These are phyloP conservation scores for Sebastes oblongus DNA, from an alignment of 2,797 vertebrate genomes.

Conservation along the genomic window DNA sequence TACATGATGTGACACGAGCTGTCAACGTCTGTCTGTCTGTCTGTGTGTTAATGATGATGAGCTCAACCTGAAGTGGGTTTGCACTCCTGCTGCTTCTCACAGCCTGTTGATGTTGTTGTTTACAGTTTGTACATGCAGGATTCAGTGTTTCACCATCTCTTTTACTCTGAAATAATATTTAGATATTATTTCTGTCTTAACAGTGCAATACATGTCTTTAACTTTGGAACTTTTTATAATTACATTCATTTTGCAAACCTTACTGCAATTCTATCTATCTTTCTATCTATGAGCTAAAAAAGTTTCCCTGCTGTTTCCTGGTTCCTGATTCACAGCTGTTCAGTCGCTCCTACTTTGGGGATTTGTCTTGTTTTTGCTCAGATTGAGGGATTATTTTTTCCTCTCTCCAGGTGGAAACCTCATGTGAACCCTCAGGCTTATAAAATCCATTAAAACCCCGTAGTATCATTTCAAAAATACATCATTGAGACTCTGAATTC, in stretches of 20 bases:
- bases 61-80: neutral
- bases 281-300: neutral
- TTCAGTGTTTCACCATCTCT: neutral
- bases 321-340: neutral
- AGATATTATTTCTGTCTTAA: too few relatives aligned
- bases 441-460: neutral
- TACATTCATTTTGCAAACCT: neutral
- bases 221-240: neutral
- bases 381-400: neutral
- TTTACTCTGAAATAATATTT: neutral
- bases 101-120: neutral
- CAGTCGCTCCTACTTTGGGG: neutral
- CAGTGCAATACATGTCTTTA: neutral
- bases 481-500: neutral
- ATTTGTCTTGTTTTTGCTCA: neutral
- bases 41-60: conserved; percentile 13
- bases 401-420: neutral
- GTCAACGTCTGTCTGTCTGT: neutral
- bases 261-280: neutral
- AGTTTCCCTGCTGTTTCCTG: neutral
- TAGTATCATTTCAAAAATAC: neutral
- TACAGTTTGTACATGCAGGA: neutral
- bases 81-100: neutral
- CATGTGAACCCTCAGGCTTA: neutral
- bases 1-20: conserved; percentile 15